These are phyloP conservation scores for Chlorops oryzae DNA, from an alignment of 1,140 invertebrate genomes.

Conservation along the genomic window DNA sequence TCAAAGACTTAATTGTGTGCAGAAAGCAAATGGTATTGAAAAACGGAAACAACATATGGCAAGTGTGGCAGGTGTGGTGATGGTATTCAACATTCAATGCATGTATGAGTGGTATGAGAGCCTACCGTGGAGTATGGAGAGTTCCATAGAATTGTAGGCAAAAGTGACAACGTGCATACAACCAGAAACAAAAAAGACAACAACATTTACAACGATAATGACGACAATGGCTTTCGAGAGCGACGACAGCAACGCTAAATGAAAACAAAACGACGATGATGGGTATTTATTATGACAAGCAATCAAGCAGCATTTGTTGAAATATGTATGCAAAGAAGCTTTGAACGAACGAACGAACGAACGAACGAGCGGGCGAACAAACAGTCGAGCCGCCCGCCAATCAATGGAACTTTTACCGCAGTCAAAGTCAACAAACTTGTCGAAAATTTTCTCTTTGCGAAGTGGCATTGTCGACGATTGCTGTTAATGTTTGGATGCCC, in stretches of 20 bases:
- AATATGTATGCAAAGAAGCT: not conserved
- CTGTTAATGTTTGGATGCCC: too few species aligned
- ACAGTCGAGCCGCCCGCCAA: not conserved
- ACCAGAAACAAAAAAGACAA: too few species aligned
- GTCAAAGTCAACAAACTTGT: slow-evolving; percentile 7
- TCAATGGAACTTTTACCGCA: not conserved
- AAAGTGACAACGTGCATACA: too few species aligned
- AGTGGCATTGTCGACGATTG: too few species aligned
- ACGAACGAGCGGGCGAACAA: not conserved
- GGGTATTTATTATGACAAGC: slow-evolving; percentile 13
- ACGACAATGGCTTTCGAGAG: not conserved
- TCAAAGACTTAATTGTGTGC: slow-evolving; percentile 10
- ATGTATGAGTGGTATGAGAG: too few species aligned
- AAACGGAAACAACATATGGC: slow-evolving; percentile 1
- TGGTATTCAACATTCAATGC: too few species aligned
- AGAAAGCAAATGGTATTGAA: slow-evolving; percentile 8
- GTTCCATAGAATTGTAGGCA: too few species aligned
- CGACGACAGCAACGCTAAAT: not conserved
- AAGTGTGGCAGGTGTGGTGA: not conserved
- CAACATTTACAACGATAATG: not conserved
- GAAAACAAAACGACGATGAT: slow-evolving; percentile 3
- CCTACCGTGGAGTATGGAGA: too few species aligned
- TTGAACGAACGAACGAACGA: not conserved
- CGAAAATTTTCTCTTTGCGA: slow-evolving; percentile 1
- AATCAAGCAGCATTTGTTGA: slow-evolving; percentile 8